phyloP scores from a whole-genome alignment of 1,140 invertebrate species.

The Bombus terrestris region DNA sequence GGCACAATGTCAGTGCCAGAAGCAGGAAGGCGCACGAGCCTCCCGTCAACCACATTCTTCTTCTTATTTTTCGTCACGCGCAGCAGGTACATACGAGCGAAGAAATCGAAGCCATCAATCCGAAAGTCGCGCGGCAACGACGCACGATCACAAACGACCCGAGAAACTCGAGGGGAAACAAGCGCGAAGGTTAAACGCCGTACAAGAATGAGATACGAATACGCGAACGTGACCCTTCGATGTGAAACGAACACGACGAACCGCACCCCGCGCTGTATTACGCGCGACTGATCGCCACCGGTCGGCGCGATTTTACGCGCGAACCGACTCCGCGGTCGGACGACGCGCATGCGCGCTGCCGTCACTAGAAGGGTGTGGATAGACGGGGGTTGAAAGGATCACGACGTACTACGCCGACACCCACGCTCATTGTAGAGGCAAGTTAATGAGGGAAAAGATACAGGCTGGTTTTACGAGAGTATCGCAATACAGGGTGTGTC shows the following conservation, averaged over 20 bases:
- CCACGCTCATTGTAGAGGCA: constrained; percentile 62
- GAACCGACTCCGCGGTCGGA: constrained; percentile 47
- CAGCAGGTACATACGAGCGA: background rate
- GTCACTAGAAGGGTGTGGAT: constrained; percentile 62
- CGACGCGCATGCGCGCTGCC: constrained; percentile 50
- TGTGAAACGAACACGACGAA: constrained; percentile 22
- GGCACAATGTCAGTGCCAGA: constrained; percentile 56
- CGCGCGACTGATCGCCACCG: constrained; percentile 61
- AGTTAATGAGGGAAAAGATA: constrained; percentile 64
- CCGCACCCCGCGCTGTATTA: constrained; percentile 63
- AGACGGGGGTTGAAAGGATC: constrained; percentile 60
- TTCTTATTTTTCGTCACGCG: constrained; percentile 42
- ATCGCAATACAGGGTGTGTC: constrained; percentile 32
- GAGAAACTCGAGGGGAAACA: too few relatives aligned
- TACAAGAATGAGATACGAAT: background rate
- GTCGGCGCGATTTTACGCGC: constrained; percentile 66
- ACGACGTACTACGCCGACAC: constrained; percentile 65
- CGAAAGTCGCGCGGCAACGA: background rate
- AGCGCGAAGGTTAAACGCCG: too few relatives aligned
- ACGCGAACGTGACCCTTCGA: background rate
- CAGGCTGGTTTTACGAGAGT: constrained; percentile 51
- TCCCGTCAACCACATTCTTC: constrained; percentile 47
- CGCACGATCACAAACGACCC: background rate
- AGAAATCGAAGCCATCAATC: background rate
- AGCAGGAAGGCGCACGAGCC: constrained; percentile 48